Conservation (phyloP, 2,113 vertebrate species). For the Alces alces region DNA sequence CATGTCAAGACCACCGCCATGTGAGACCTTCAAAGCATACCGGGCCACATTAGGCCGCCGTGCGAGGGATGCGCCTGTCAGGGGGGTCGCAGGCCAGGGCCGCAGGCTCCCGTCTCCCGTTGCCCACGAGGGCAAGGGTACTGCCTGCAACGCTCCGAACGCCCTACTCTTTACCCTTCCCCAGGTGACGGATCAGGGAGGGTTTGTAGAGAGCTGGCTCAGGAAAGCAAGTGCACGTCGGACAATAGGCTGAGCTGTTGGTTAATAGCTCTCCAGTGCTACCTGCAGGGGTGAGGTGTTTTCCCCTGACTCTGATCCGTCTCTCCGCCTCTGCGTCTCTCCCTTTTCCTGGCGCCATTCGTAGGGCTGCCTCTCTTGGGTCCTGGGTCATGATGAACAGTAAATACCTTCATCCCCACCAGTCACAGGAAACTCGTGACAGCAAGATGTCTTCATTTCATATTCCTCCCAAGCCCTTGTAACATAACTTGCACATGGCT, state of each 20-base stretch:
- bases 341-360: background rate
- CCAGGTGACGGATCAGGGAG: background rate
- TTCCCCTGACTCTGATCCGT: background rate
- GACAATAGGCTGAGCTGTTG: background rate
- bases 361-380: background rate
- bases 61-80: constrained; percentile 80
- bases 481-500: background rate
- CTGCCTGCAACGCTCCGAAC: background rate
- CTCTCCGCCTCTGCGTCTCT: background rate
- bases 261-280: background rate
- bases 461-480: background rate
- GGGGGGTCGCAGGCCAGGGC: constrained; percentile 55
- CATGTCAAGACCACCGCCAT: constrained; percentile 75
- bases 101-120: constrained; percentile 53
- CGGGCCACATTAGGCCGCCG: constrained; percentile 67
- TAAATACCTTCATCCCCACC: background rate
- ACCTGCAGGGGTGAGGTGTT: background rate
- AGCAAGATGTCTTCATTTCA: background rate
- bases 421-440: background rate
- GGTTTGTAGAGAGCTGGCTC: background rate
- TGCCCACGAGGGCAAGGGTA: constrained; percentile 26
- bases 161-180: background rate
- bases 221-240: background rate
- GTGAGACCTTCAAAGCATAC: constrained; percentile 77
- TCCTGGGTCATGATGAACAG: background rate